A percentile compares a stretch with the other conserved stretches of the same genome.
These are phyloP conservation scores for Eupsilia transversa DNA, from an alignment of 2,888 invertebrate genomes.

Conservation along the genomic window DNA sequence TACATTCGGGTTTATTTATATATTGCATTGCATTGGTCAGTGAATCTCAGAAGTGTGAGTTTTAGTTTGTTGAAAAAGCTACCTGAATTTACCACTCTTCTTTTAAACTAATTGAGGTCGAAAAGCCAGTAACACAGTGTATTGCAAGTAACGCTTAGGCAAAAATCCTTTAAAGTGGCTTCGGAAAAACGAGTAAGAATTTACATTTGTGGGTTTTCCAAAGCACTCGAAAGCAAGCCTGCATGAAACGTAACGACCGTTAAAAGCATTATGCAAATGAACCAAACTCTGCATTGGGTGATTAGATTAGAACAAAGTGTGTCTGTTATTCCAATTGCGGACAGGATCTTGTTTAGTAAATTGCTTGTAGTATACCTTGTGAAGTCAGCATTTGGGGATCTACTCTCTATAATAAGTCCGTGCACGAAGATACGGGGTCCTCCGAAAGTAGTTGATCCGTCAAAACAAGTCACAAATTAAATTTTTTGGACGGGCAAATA, in stretches of 20 bases:
- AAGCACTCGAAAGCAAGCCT: constrained; percentile 52
- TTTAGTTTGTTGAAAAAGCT: background rate
- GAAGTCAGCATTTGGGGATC: too few relatives aligned
- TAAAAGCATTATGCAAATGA: constrained; percentile 68
- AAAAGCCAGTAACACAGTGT: constrained; percentile 40
- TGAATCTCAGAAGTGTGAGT: background rate
- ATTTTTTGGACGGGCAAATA: too few relatives aligned
- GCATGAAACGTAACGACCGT: constrained; percentile 65
- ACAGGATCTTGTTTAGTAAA: constrained; percentile 28
- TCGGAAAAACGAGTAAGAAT: constrained; percentile 61
- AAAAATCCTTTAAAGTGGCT: constrained; percentile 48
- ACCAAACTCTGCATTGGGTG: constrained; percentile 54
- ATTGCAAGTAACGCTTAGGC: constrained; percentile 30
- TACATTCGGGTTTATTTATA: background rate
- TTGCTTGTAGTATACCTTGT: constrained; percentile 3
- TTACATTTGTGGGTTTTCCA: constrained; percentile 63
- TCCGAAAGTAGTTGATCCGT: too few relatives aligned
- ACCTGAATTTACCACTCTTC: background rate
- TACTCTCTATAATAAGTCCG: too few relatives aligned
- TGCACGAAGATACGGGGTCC: too few relatives aligned
- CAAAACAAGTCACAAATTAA: too few relatives aligned
- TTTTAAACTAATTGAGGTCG: constrained; percentile 22
- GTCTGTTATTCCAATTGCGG: constrained; percentile 55
- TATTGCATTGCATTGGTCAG: background rate
- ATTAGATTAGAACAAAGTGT: constrained; percentile 64